A percentile compares a stretch with the other conserved stretches of the same genome.
Evolutionary conservation across 2,113 vertebrate genomes (phyloP).

Genomic region (Ameiurus melas): DNA sequence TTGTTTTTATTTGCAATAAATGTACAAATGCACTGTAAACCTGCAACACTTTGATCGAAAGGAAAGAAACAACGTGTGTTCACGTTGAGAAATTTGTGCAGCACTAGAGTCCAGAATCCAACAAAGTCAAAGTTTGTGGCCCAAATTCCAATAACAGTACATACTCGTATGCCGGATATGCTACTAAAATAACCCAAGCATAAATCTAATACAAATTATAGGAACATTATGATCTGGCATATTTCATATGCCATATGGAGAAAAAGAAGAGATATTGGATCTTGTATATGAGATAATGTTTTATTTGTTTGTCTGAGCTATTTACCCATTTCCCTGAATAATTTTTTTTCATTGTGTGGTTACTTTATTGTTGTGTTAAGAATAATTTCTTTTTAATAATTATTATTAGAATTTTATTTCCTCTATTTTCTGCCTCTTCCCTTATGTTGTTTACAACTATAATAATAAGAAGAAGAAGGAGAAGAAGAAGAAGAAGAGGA

Average conservation of each 20-base stretch:
- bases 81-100: background rate
- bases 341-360: background rate
- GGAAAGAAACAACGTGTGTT: background rate
- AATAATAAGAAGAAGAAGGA: too few relatives aligned
- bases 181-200: background rate
- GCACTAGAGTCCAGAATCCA: background rate
- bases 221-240: background rate
- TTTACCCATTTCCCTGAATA: background rate
- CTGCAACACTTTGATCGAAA: background rate
- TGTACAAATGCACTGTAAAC: background rate
- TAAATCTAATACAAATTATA: slow-evolving; percentile 10
- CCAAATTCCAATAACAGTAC: background rate
- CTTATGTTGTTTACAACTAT: background rate
- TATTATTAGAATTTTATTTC: background rate
- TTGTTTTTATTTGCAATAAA: background rate
- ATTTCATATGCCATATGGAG: background rate
- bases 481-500: too few relatives aligned
- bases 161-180: background rate
- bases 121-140: background rate
- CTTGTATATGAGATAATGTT: background rate
- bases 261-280: background rate
- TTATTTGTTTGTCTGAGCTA: background rate
- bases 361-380: background rate
- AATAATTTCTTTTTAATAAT: background rate
- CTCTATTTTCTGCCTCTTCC: background rate